These are phyloP conservation scores for Sebastes glaucus DNA, from an alignment of 2,797 vertebrate genomes.

Conservation along the genomic window DNA sequence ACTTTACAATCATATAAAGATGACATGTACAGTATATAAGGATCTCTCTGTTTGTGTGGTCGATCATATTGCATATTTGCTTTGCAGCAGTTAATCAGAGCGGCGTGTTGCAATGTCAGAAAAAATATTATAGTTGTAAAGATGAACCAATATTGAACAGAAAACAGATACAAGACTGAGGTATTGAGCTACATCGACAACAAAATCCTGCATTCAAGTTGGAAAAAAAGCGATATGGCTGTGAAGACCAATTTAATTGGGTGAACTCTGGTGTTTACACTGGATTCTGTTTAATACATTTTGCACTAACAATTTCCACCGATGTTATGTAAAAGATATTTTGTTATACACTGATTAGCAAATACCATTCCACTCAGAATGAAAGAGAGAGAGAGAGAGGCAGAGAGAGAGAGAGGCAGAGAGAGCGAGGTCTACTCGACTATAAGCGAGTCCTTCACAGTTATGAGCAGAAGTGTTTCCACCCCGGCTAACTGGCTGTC, in stretches of 20 bases:
- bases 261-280: neutral
- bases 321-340: neutral
- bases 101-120: neutral
- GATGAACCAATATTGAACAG: neutral
- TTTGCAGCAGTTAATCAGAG: neutral
- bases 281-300: neutral
- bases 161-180: neutral
- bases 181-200: neutral
- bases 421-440: slow-evolving; percentile 1
- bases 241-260: too few species aligned
- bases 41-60: too few species aligned
- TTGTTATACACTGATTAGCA: neutral
- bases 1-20: too few species aligned
- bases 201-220: too few species aligned
- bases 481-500: slow-evolving; percentile 22
- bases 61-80: neutral
- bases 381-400: neutral
- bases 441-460: slow-evolving; percentile 49
- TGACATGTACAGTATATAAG: too few species aligned
- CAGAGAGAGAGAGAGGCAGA: neutral
- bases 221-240: too few species aligned
- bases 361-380: neutral
- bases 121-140: neutral
- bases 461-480: slow-evolving; percentile 34
- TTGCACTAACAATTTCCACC: neutral